phyloP scores from a whole-genome alignment of 2,888 invertebrate species.

The Hirtodrosophila cameraria region DNA sequence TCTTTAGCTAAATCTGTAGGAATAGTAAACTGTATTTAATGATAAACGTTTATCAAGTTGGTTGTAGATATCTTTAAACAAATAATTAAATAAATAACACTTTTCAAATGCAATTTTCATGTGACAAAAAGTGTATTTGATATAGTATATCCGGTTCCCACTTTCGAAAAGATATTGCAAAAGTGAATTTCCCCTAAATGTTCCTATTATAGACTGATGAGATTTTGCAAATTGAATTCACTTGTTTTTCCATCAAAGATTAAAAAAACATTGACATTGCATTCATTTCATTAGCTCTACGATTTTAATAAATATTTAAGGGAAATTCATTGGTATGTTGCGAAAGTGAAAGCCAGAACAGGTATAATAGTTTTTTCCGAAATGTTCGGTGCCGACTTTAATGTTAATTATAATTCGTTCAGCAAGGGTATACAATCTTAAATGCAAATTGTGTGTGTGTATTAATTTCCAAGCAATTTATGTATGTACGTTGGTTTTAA shows the following conservation, averaged over 20 bases:
- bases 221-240: too few species aligned
- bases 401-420: slow-evolving; percentile 6
- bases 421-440: slow-evolving; percentile 17
- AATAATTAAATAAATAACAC: not conserved
- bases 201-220: too few species aligned
- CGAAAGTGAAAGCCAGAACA: too few species aligned
- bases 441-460: slow-evolving; percentile 9
- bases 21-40: slow-evolving; percentile 1
- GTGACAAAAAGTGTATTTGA: too few species aligned
- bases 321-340: too few species aligned
- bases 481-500: not conserved
- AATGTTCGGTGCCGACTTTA: slow-evolving; percentile 1
- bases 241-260: too few species aligned
- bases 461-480: slow-evolving; percentile 18
- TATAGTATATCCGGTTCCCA: too few species aligned
- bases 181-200: too few species aligned
- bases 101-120: slow-evolving; percentile 2
- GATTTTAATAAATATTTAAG: too few species aligned
- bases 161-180: too few species aligned
- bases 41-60: slow-evolving; percentile 10
- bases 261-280: too few species aligned
- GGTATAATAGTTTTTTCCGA: slow-evolving; percentile 10
- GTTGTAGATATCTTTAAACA: slow-evolving; percentile 28
- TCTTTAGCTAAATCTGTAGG: not conserved
- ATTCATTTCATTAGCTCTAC: too few species aligned